Conservation (phyloP, 2,113 vertebrate genomes). For the Fregetta grallaria region DNA sequence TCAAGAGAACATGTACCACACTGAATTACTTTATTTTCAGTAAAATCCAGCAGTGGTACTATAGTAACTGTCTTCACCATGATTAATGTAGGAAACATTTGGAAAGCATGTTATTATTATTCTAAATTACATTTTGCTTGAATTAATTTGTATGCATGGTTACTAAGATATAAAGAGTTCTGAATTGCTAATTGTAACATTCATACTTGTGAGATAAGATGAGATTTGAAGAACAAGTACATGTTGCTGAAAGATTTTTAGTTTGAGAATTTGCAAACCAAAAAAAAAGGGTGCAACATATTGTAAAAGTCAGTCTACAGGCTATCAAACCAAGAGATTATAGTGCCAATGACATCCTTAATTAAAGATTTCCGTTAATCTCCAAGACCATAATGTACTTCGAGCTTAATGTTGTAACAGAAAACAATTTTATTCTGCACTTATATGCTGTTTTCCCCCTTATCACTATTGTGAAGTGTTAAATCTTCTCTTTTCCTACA, state of each 20-base stretch:
- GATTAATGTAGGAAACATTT: constrained; percentile 69
- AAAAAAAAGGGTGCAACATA: neutral
- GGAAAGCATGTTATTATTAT: constrained; percentile 74
- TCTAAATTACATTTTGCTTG: constrained; percentile 76
- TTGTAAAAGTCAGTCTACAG: neutral
- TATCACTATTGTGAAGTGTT: neutral
- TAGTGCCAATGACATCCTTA: neutral
- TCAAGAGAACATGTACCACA: neutral
- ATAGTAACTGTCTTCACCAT: constrained; percentile 63
- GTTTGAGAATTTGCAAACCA: constrained; percentile 4
- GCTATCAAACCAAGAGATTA: neutral
- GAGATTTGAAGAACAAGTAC: constrained; percentile 21
- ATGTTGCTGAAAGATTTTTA: neutral
- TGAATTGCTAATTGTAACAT: constrained; percentile 68
- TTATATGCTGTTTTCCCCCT: neutral
- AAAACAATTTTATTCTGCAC: neutral
- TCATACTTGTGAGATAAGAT: constrained; percentile 44
- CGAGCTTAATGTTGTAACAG: neutral
- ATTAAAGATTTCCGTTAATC: constrained; percentile 16
- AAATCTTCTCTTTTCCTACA: neutral
- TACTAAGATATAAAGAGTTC: constrained; percentile 66
- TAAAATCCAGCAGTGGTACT: constrained; percentile 60
- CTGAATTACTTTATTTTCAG: constrained; percentile 41
- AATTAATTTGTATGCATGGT: constrained; percentile 70
- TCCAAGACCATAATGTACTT: neutral